These are phyloP conservation scores for Muschampia plurimacula DNA, from an alignment of 2,888 invertebrate genomes.

Conservation along the genomic window DNA sequence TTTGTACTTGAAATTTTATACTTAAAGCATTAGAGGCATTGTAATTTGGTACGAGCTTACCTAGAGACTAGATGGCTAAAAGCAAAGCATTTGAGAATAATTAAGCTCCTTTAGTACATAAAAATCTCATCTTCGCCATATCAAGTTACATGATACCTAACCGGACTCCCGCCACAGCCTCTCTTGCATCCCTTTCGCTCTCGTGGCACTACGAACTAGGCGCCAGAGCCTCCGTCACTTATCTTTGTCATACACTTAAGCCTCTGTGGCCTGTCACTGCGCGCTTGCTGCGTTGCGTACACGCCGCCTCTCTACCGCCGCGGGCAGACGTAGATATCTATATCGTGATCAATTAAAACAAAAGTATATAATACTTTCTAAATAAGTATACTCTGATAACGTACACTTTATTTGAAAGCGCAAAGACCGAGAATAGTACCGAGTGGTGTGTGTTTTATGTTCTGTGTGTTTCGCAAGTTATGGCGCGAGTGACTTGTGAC, in stretches of 20 bases:
- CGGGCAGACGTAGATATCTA: constrained; percentile 61
- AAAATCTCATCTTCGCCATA: constrained; percentile 69
- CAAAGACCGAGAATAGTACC: constrained; percentile 2
- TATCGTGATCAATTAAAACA: constrained; percentile 52
- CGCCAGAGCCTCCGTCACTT: constrained; percentile 73
- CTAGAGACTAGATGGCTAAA: constrained; percentile 2
- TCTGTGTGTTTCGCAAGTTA: constrained; percentile 41
- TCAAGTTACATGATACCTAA: constrained; percentile 69
- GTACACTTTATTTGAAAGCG: constrained; percentile 37
- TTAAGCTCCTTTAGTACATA: constrained; percentile 60
- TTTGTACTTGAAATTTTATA: background rate
- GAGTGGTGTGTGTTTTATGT: background rate
- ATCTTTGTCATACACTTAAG: constrained; percentile 69
- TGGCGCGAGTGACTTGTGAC: constrained; percentile 37
- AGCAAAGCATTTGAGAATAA: constrained; percentile 49
- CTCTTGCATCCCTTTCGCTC: constrained; percentile 68
- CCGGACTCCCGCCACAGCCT: constrained; percentile 80
- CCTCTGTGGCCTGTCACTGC: constrained; percentile 73
- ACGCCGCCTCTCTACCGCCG: constrained; percentile 69
- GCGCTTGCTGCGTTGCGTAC: constrained; percentile 59
- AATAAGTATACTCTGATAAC: constrained; percentile 33
- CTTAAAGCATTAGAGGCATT: background rate
- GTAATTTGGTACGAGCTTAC: background rate
- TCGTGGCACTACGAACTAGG: constrained; percentile 48
- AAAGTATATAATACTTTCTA: constrained; percentile 7